Percentiles rank a stretch among this genome's conserved stretches.
Evolutionary conservation across 23 tunicate species (phyloP).

Genomic region (Aplidium turbinatum): DNA sequence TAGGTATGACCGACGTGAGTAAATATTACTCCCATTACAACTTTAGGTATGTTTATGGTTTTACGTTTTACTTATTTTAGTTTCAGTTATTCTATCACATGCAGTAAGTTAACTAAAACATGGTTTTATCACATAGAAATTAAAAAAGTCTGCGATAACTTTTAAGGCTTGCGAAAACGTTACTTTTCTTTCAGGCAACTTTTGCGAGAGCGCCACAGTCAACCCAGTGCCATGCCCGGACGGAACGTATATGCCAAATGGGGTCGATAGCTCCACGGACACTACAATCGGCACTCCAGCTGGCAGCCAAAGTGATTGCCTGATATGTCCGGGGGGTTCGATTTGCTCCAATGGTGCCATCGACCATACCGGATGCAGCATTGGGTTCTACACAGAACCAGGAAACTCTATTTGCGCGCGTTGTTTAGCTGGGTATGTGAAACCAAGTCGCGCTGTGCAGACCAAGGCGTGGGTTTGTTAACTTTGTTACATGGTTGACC

Average conservation of each 20-base stretch:
- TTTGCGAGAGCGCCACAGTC: slow-evolving; percentile 85
- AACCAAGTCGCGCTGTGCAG: too few relatives aligned
- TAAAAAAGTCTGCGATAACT: too few relatives aligned
- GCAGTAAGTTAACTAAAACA: too few relatives aligned
- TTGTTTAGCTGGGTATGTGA: slow-evolving; percentile 84
- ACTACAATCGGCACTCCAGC: slow-evolving; percentile 61
- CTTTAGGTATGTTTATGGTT: too few relatives aligned
- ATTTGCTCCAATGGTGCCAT: slow-evolving; percentile 58
- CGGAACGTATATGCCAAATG: slow-evolving; percentile 95
- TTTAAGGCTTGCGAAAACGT: neutral
- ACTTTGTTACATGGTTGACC: too few relatives aligned
- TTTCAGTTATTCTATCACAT: too few relatives aligned
- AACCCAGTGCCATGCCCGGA: slow-evolving; percentile 77
- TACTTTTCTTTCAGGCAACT: slow-evolving; percentile 57
- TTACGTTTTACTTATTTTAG: too few relatives aligned
- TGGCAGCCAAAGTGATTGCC: slow-evolving; percentile 71
- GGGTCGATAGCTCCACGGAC: slow-evolving; percentile 31
- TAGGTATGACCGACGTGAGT: too few relatives aligned
- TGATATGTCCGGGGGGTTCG: slow-evolving; percentile 80
- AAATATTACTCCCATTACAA: too few relatives aligned
- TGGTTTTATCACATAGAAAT: too few relatives aligned
- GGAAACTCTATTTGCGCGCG: slow-evolving; percentile 68
- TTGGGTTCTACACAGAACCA: slow-evolving; percentile 62
- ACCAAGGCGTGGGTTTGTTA: too few relatives aligned
- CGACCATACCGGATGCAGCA: slow-evolving; percentile 47